Percentiles rank a stretch among this genome's conserved stretches.
phyloP scores from a whole-genome alignment of 1,140 invertebrate genomes.

The Probaryconus sp. region DNA sequence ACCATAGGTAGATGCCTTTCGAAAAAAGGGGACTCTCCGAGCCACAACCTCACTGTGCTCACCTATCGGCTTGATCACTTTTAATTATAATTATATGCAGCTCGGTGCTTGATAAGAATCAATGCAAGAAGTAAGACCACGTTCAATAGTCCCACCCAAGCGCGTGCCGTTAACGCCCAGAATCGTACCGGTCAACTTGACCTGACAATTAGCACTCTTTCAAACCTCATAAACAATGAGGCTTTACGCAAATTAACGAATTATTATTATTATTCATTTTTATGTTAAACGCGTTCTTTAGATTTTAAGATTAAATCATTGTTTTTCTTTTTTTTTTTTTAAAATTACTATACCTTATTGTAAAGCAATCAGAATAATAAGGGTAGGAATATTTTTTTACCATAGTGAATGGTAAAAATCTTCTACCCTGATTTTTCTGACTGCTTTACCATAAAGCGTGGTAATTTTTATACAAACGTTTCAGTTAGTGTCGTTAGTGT shows the following conservation, averaged over 20 bases:
- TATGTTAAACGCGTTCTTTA: too few relatives aligned
- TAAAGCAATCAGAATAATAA: too few relatives aligned
- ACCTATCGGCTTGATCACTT: constrained; percentile 76
- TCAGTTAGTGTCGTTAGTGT: too few relatives aligned
- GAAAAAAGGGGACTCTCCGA: constrained; percentile 47
- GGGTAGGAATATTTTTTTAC: too few relatives aligned
- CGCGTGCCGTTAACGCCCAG: constrained; percentile 77
- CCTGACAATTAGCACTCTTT: constrained; percentile 58
- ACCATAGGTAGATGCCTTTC: constrained; percentile 71
- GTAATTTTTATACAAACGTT: too few relatives aligned
- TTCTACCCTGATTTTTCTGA: too few relatives aligned
- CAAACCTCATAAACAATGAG: constrained; percentile 10
- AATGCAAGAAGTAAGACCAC: constrained; percentile 60
- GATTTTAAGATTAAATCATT: background rate
- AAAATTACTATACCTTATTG: too few relatives aligned
- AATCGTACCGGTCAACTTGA: constrained; percentile 54
- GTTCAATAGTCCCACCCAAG: constrained; percentile 72
- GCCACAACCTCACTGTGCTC: constrained; percentile 54
- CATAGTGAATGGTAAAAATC: too few relatives aligned
- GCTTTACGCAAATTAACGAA: constrained; percentile 4
- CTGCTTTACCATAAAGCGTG: too few relatives aligned
- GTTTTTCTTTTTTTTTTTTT: too few relatives aligned
- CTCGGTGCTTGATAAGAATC: constrained; percentile 73
- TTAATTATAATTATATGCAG: constrained; percentile 79
- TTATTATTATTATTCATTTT: too few relatives aligned